Conservation (phyloP, 2,113 vertebrate genomes). For the Pelusios castaneus region DNA sequence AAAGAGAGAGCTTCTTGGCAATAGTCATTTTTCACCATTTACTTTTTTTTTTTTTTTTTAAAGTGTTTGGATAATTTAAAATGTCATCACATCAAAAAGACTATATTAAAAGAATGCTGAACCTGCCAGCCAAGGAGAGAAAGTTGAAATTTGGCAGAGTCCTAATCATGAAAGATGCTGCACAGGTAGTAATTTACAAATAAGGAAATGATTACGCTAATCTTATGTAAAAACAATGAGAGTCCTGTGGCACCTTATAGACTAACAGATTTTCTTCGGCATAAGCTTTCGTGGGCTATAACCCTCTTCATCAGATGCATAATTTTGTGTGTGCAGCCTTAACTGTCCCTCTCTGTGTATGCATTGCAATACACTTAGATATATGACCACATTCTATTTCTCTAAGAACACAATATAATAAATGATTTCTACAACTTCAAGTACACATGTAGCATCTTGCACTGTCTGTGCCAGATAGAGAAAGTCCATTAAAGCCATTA, state of each 20-base stretch:
- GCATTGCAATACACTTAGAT: neutral
- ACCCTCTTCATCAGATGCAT: no score
- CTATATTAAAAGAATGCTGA: neutral
- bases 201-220: neutral
- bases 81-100: neutral
- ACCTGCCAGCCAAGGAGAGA: neutral
- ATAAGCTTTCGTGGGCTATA: no score
- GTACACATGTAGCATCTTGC: rapidly evolving
- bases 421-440: neutral
- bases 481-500: neutral
- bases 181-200: neutral
- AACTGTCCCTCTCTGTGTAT: rapidly evolving
- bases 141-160: neutral
- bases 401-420: neutral
- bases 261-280: no score
- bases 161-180: neutral
- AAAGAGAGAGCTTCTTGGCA: neutral
- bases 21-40: neutral
- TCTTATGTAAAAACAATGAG: no score
- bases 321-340: rapidly evolving
- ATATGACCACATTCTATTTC: rapidly evolving
- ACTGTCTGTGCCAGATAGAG: neutral
- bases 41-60: constrained; percentile 5
- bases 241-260: no score
- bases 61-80: neutral